Evolutionary conservation across 2,113 vertebrate species (phyloP).

Genomic region (Pelecanoides urinatrix): DNA sequence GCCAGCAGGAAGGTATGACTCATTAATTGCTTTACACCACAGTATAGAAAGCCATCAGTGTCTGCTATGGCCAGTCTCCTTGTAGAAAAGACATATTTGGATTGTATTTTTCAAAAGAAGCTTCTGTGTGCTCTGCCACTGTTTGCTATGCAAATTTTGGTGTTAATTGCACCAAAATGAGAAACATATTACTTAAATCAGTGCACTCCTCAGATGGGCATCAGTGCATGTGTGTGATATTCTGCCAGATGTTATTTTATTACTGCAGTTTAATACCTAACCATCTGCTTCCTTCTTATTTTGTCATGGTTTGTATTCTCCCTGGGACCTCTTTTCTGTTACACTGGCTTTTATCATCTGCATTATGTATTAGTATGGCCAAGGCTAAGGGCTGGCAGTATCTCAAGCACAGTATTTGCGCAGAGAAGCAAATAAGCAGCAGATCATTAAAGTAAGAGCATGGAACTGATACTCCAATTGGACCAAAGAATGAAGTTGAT

Average conservation of each 20-base stretch:
- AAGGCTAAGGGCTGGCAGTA: not conserved
- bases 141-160: slow-evolving; percentile 70
- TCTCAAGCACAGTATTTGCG: not conserved
- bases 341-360: slow-evolving; percentile 56
- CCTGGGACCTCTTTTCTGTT: slow-evolving; percentile 54
- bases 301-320: slow-evolving; percentile 63
- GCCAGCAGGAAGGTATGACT: slow-evolving; percentile 53
- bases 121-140: slow-evolving; percentile 23
- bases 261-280: slow-evolving; percentile 67
- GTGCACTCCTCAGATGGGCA: slow-evolving; percentile 65
- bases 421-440: not conserved
- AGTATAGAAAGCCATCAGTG: slow-evolving; percentile 14
- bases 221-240: slow-evolving; percentile 38
- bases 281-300: slow-evolving; percentile 71
- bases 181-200: slow-evolving; percentile 76
- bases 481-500: not conserved
- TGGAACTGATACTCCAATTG: not conserved
- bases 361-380: slow-evolving; percentile 49
- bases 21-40: slow-evolving; percentile 54
- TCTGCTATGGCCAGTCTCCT: not conserved
- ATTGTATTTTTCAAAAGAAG: slow-evolving; percentile 19
- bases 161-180: slow-evolving; percentile 74
- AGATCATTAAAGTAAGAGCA: slow-evolving; percentile 7
- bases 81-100: not conserved
- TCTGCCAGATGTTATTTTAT: slow-evolving; percentile 72